Conservation (phyloP, 2,113 vertebrate species). For the Odocoileus virginianus region DNA sequence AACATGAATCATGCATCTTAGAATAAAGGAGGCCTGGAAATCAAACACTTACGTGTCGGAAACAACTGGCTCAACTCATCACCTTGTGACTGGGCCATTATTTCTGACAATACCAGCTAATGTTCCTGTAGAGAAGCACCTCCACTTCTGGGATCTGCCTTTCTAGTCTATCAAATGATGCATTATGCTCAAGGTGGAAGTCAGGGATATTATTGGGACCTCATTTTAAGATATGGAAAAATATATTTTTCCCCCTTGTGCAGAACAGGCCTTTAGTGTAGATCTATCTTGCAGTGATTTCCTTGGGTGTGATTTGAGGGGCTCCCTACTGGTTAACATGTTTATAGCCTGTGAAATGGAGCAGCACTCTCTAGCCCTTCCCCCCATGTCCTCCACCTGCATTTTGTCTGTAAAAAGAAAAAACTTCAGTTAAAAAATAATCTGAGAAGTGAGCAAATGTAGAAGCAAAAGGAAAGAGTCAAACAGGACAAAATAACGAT, state of each 20-base stretch:
- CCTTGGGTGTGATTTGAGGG: background rate
- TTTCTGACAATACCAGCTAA: background rate
- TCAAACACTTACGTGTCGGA: background rate
- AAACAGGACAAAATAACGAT: background rate
- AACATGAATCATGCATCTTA: background rate
- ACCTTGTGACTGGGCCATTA: background rate
- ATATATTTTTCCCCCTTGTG: background rate
- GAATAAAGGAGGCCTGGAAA: background rate
- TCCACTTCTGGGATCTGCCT: background rate
- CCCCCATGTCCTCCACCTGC: background rate
- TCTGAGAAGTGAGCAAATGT: background rate
- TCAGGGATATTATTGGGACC: background rate
- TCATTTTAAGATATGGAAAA: background rate
- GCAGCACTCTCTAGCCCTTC: background rate
- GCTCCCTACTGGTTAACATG: background rate
- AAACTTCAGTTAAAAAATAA: background rate
- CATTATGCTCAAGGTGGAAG: background rate
- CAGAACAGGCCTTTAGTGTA: background rate
- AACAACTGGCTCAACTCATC: background rate
- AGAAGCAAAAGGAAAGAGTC: background rate
- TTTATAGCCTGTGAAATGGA: background rate
- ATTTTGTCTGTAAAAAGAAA: background rate
- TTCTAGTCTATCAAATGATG: background rate
- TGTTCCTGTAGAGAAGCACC: background rate
- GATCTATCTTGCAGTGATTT: background rate